Evolutionary conservation across 2,113 vertebrate genomes (phyloP).

Genomic region (Collichthys lucidus): DNA sequence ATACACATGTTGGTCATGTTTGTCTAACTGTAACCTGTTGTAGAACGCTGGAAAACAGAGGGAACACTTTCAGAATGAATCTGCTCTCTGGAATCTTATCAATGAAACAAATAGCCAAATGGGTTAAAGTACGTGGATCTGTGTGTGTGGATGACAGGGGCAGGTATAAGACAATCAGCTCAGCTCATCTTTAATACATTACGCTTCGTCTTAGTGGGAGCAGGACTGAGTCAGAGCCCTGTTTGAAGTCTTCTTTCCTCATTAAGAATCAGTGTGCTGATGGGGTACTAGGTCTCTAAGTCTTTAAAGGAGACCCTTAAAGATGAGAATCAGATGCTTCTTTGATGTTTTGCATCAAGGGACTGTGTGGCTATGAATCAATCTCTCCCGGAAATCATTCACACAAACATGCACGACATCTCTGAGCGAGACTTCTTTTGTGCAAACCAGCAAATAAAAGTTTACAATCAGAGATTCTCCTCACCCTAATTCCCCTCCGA

Average conservation of each 20-base stretch:
- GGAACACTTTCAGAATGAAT: conserved; percentile 12
- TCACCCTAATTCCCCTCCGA: neutral
- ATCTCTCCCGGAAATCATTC: conserved; percentile 2
- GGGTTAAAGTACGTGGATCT: neutral
- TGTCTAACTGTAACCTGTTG: neutral
- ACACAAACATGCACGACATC: conserved; percentile 10
- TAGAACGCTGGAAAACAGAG: neutral
- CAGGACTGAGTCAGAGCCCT: conserved; percentile 44
- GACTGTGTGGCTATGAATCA: conserved; percentile 26
- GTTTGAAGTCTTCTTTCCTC: conserved; percentile 65
- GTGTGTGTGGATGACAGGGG: neutral
- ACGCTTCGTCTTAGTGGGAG: conserved; percentile 10
- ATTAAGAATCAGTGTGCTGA: conserved; percentile 52
- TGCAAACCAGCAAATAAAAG: neutral
- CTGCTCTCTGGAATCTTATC: conserved; percentile 8
- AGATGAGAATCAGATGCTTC: conserved; percentile 17
- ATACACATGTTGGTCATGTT: neutral
- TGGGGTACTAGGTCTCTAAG: conserved; percentile 4
- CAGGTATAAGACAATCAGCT: conserved; percentile 36
- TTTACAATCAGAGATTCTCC: neutral
- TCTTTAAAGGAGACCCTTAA: conserved; percentile 33
- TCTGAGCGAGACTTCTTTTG: neutral
- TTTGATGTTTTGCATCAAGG: conserved; percentile 54
- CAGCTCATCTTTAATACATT: conserved; percentile 60
- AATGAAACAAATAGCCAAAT: conserved; percentile 11